These are phyloP conservation scores for Callaeas wilsoni DNA, from an alignment of 2,113 vertebrate genomes.

Conservation along the genomic window DNA sequence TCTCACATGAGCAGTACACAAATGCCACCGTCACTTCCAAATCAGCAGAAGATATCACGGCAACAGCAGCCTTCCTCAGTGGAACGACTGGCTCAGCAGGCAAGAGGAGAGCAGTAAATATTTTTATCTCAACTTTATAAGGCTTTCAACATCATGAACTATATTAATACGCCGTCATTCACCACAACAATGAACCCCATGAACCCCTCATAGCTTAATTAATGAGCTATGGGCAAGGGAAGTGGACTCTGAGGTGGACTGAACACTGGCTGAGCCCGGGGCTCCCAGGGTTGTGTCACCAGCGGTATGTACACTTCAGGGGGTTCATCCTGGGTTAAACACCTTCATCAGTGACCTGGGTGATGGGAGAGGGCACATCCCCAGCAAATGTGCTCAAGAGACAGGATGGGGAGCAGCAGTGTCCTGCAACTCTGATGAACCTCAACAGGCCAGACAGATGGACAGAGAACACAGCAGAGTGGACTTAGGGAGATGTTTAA, in stretches of 20 bases:
- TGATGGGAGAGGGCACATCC: neutral
- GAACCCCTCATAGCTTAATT: neutral
- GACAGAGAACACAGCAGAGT: neutral
- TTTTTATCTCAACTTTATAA: neutral
- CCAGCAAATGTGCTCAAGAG: neutral
- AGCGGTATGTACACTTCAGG: neutral
- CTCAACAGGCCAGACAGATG: neutral
- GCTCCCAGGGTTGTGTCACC: neutral
- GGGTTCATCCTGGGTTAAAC: neutral
- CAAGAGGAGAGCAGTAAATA: neutral
- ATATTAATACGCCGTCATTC: too few species aligned
- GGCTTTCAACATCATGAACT: neutral
- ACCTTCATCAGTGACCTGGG: neutral
- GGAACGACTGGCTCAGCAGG: neutral
- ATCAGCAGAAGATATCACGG: neutral
- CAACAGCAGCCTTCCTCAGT: neutral
- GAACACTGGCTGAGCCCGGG: neutral
- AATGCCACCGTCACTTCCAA: neutral
- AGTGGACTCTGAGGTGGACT: neutral
- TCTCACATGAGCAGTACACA: neutral
- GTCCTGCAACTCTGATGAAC: neutral
- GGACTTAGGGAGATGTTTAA: neutral
- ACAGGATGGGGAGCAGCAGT: neutral
- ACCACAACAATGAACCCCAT: too few species aligned
- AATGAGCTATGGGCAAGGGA: neutral